phyloP scores from a whole-genome alignment of 2,888 invertebrate species.

The Steromphala cineraria region DNA sequence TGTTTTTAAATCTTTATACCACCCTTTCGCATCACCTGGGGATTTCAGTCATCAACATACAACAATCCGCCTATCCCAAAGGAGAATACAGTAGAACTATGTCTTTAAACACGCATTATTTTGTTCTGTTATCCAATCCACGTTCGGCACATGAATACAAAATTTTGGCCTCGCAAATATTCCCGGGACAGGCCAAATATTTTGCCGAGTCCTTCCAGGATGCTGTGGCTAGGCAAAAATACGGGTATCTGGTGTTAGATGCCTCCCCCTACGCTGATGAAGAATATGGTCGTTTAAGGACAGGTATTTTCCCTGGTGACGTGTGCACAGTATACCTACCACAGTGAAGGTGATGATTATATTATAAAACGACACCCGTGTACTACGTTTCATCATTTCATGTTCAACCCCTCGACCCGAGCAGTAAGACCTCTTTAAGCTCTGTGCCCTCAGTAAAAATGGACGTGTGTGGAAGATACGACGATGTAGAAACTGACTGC shows the following conservation, averaged over 20 bases:
- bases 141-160: not conserved
- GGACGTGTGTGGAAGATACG: too few species aligned
- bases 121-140: not conserved
- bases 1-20: too few species aligned
- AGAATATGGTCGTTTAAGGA: not conserved
- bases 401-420: too few species aligned
- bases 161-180: not conserved
- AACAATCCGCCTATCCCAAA: not conserved
- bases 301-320: not conserved
- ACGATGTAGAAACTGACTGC: too few species aligned
- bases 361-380: too few species aligned
- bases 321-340: not conserved
- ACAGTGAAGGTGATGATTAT: too few species aligned
- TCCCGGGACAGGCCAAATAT: not conserved
- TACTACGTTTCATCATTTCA: too few species aligned
- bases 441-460: too few species aligned
- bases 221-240: not conserved
- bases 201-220: not conserved
- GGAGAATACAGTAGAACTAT: not conserved
- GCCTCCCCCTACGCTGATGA: not conserved
- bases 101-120: not conserved
- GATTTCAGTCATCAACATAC: not conserved
- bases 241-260: not conserved
- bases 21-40: too few species aligned
- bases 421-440: too few species aligned